Conservation (phyloP, 2,113 vertebrate species). For the Panthera leo region DNA sequence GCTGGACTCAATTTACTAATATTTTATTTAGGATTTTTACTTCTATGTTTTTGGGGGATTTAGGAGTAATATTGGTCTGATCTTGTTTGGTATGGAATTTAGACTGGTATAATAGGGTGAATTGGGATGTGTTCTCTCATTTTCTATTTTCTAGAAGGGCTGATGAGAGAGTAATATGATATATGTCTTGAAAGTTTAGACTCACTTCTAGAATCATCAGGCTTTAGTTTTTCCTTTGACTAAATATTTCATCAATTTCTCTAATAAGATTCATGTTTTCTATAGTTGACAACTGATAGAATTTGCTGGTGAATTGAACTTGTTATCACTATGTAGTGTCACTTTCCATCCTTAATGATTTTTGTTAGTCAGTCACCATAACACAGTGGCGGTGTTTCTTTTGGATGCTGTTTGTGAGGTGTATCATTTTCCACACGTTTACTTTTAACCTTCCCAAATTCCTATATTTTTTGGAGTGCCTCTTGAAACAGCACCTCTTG, state of each 20-base stretch:
- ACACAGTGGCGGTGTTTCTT: not conserved
- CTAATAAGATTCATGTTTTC: not conserved
- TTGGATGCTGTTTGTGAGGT: not conserved
- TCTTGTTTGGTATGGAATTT: not conserved
- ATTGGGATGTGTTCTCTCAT: not conserved
- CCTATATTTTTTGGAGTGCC: not conserved
- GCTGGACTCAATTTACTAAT: not conserved
- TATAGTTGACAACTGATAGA: not conserved
- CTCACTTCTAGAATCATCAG: not conserved
- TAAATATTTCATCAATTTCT: not conserved
- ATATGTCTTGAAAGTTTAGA: not conserved
- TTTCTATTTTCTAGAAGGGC: not conserved
- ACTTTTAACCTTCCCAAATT: not conserved
- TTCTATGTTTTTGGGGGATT: not conserved
- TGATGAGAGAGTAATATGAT: not conserved
- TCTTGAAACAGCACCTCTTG: not conserved
- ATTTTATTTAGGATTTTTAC: slow-evolving; percentile 29
- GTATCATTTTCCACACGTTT: not conserved
- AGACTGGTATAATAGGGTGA: not conserved
- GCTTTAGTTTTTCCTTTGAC: not conserved
- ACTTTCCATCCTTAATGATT: slow-evolving; percentile 11
- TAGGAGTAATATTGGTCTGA: not conserved
- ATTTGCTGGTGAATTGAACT: not conserved
- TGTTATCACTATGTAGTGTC: not conserved
- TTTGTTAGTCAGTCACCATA: not conserved